Conservation (phyloP, 2,888 invertebrate genomes). For the Spisula subtruncata region DNA sequence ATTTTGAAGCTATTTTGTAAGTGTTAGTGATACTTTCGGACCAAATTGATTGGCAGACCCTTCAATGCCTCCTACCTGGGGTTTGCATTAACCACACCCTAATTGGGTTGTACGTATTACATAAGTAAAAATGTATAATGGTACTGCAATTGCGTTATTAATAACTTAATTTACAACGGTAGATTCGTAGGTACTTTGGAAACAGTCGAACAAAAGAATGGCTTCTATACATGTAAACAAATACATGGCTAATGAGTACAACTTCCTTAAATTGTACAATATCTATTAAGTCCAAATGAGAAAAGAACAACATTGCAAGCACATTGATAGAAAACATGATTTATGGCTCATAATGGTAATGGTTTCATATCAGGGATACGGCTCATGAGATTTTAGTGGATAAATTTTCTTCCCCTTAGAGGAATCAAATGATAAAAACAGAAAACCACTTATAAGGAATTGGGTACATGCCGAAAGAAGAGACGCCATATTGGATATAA, state of each 20-base stretch:
- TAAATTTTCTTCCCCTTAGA: slow-evolving; percentile 19
- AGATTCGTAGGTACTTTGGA: too few species aligned
- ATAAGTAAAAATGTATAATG: too few species aligned
- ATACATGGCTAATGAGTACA: not conserved
- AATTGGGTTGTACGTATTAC: too few species aligned
- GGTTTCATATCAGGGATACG: slow-evolving; percentile 19
- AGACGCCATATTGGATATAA: slow-evolving; percentile 24
- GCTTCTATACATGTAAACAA: not conserved
- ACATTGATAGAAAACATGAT: slow-evolving; percentile 4
- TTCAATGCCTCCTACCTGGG: too few species aligned
- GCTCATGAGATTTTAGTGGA: slow-evolving; percentile 24
- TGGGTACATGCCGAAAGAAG: not conserved
- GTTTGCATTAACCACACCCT: too few species aligned
- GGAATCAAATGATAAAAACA: slow-evolving; percentile 24
- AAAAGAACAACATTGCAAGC: slow-evolving; percentile 2
- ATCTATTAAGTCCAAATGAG: not conserved
- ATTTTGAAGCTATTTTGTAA: too few species aligned
- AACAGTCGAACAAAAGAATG: not conserved
- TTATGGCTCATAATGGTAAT: slow-evolving; percentile 30
- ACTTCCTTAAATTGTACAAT: slow-evolving; percentile 1
- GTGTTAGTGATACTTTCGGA: too few species aligned
- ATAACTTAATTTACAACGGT: too few species aligned
- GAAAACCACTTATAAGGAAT: not conserved
- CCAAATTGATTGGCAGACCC: too few species aligned
- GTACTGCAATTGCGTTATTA: too few species aligned